Percentiles rank a stretch among this genome's conserved stretches.
These are phyloP conservation scores for Okapia johnstoni DNA, from an alignment of 2,113 vertebrate genomes.

Conservation along the genomic window DNA sequence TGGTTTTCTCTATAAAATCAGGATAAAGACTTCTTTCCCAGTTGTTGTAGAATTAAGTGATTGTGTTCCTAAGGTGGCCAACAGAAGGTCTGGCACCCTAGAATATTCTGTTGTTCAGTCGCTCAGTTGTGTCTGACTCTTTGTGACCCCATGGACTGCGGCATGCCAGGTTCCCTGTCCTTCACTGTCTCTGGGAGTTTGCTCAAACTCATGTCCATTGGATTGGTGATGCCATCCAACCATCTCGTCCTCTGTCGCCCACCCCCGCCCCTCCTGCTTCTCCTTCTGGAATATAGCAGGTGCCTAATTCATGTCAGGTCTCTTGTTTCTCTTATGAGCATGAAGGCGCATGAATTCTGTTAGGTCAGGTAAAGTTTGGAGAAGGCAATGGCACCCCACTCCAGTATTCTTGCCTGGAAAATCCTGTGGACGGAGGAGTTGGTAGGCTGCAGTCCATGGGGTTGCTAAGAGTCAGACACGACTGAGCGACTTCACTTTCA, in stretches of 20 bases:
- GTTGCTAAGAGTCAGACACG: too few species aligned
- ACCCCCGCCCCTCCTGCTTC: neutral
- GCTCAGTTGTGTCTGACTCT: neutral
- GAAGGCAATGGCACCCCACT: too few species aligned
- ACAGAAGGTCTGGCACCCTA: neutral
- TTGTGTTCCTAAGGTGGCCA: neutral
- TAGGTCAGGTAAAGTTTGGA: neutral
- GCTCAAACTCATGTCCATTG: neutral
- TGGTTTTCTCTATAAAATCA: neutral
- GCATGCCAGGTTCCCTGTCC: neutral
- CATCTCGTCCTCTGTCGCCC: rapidly evolving
- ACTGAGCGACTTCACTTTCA: too few species aligned
- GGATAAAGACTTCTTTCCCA: neutral
- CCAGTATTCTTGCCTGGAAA: too few species aligned
- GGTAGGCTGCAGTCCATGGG: too few species aligned
- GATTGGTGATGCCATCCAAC: neutral
- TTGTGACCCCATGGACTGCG: neutral
- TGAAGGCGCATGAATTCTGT: neutral
- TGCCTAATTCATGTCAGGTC: neutral
- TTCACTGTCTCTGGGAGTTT: neutral
- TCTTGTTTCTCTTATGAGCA: neutral
- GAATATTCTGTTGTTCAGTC: neutral
- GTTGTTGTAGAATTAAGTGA: neutral
- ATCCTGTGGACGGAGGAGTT: too few species aligned
- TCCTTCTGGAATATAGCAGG: neutral